Conservation (phyloP, 2,797 vertebrate species). For the Caiman crocodilus region DNA sequence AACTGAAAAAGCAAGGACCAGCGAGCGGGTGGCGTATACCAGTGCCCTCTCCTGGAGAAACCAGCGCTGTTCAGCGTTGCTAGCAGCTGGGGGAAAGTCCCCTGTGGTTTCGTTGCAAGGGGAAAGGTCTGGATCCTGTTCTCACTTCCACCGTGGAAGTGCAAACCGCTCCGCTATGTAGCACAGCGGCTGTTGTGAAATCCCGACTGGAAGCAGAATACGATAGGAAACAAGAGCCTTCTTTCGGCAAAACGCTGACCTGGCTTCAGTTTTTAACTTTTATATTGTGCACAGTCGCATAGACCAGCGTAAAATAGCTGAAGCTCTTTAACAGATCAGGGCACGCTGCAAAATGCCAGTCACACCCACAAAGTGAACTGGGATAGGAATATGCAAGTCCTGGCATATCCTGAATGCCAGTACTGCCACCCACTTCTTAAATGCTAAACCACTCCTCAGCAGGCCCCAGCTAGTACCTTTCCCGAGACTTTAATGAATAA, state of each 20-base stretch:
- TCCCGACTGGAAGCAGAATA: background rate
- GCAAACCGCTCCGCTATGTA: fast-evolving
- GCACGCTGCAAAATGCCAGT: fast-evolving
- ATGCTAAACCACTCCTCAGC: background rate
- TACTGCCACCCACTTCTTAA: background rate
- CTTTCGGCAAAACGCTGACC: background rate
- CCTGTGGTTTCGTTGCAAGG: background rate
- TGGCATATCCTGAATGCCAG: fast-evolving
- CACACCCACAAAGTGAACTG: background rate
- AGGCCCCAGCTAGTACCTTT: background rate
- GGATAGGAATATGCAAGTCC: background rate
- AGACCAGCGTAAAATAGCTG: background rate
- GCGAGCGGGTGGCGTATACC: background rate
- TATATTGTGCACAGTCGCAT: background rate
- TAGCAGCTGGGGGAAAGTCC: background rate
- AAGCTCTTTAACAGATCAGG: fast-evolving
- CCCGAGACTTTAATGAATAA: background rate
- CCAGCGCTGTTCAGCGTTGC: background rate
- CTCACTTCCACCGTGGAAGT: background rate
- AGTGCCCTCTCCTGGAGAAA: too few species aligned
- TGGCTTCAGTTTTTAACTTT: background rate
- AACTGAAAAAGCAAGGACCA: background rate
- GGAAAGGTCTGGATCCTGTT: background rate
- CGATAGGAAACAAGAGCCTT: background rate
- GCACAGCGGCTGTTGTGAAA: background rate